Evolutionary conservation across 2,797 vertebrate genomes (phyloP), one percentile per base, ranked within the genome.

Genomic region (Cossypha dichroa): DNA sequence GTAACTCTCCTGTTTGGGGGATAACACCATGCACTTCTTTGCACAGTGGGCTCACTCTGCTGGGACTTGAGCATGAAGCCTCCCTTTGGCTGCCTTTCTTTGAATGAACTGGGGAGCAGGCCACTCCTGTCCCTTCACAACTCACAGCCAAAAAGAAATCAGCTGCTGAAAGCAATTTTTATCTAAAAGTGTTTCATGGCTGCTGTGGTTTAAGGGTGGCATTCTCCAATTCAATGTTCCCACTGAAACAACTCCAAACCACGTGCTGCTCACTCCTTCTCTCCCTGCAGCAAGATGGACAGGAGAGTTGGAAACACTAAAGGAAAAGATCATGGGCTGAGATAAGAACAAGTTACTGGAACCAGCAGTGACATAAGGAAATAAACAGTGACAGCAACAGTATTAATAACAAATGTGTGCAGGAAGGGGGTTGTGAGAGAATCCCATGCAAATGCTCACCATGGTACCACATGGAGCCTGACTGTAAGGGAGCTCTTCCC

Each of bases 191-290:
- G 26, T 3, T 33, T 95, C 8, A 41, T 36, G 23, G 22, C 22
- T 60, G 34, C 54, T 0, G 0, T 0, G 2, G 28, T 82, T 75
- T 38, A 29, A 34, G 48, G 25, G 23, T 25, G 63, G 13, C 33
- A 14, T 38, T 36, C 41, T 69, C 8, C 11, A 43, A 0, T 49
- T 49, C 36, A 25, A 11, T 2, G 2, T 14, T 68, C 26, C 13
- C 48, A 25, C 28, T 36, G 28, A 69, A 75, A 29, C 11, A 11
- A 11, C 41, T 49, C 22, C 9, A 15, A 69, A 43, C 7, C 15
- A 6, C 2, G 26, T 0, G 0, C 52, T 45, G 17, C 17, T 45
- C 11, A 0, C 10, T 52, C 49, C 21, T 18, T 48, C 49, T 70
- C 52, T 12, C 10, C 3, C 9, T 55, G 28, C 38, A 48, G 63